Conservation (phyloP, 2,888 invertebrate genomes). For the Amphipoea lucens region DNA sequence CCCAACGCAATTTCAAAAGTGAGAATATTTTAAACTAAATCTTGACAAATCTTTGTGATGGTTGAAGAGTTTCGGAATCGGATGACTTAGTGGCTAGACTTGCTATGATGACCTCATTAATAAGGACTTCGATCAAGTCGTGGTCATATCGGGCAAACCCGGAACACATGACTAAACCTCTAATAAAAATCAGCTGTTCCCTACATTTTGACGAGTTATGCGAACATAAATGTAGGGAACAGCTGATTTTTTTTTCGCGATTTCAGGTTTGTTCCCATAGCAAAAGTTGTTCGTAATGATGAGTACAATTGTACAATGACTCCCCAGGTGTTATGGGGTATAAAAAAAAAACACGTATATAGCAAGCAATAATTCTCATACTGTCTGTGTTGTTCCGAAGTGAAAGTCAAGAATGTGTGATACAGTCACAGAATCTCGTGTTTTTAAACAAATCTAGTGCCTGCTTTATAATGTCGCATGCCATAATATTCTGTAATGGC, state of each 20-base stretch:
- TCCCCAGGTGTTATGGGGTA: too few species aligned
- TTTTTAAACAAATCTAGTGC: conserved; percentile 27
- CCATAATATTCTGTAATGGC: conserved; percentile 9
- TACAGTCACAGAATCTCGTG: conserved; percentile 13
- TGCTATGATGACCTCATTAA: background rate
- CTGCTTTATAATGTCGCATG: conserved; percentile 6
- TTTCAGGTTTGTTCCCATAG: too few species aligned
- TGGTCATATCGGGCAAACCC: background rate
- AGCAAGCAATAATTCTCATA: background rate
- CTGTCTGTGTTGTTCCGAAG: conserved; percentile 3
- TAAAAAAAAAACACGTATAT: too few species aligned
- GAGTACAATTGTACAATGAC: too few species aligned
- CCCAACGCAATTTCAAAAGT: background rate
- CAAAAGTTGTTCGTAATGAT: too few species aligned
- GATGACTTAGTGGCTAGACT: background rate
- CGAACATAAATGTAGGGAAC: too few species aligned
- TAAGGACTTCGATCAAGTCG: background rate
- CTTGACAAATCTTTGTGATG: background rate
- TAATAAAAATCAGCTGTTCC: background rate
- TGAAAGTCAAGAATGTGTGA: conserved; percentile 49
- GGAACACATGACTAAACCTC: background rate
- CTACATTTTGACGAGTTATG: too few species aligned
- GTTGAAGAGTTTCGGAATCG: background rate
- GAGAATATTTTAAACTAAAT: background rate
- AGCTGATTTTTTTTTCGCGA: too few species aligned